Percentiles rank a stretch among this genome's conserved stretches.
Conservation (phyloP, 2,113 vertebrate genomes). For the Aegypius monachus region DNA sequence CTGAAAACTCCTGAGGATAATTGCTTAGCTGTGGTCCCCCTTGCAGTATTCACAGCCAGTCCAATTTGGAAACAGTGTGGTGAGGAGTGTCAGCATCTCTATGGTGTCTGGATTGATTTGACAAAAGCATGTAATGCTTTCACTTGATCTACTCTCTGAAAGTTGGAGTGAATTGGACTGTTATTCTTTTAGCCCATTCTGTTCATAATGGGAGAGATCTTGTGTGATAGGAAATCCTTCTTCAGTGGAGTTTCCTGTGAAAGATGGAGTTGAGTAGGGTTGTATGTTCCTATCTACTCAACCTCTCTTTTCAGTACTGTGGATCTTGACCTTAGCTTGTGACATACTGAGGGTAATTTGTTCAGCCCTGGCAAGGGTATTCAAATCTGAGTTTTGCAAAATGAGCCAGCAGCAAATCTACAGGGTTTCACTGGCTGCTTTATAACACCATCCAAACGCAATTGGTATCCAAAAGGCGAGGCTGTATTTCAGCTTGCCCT, state of each 20-base stretch:
- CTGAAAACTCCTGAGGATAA: not conserved
- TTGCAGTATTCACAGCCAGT: not conserved
- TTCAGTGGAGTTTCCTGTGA: not conserved
- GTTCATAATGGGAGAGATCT: not conserved
- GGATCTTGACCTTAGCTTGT: not conserved
- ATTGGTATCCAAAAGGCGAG: not conserved
- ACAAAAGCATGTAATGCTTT: not conserved
- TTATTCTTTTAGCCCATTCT: not conserved
- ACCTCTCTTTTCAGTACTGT: not conserved
- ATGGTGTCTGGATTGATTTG: rapidly evolving
- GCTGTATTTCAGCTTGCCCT: not conserved
- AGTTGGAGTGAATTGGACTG: not conserved
- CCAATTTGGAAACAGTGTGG: not conserved
- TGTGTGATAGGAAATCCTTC: not conserved
- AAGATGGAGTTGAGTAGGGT: not conserved
- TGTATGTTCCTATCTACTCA: not conserved
- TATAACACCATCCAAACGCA: not conserved
- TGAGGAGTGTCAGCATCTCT: not conserved
- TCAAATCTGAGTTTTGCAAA: not conserved
- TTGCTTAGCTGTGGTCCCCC: not conserved
- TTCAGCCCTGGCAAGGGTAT: not conserved
- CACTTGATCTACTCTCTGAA: not conserved
- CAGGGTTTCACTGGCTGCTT: not conserved
- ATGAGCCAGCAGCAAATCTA: not conserved
- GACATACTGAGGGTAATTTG: not conserved